These are phyloP conservation scores for Pachycephus smyrnensis DNA, from an alignment of 2,888 invertebrate species.

Conservation along the genomic window DNA sequence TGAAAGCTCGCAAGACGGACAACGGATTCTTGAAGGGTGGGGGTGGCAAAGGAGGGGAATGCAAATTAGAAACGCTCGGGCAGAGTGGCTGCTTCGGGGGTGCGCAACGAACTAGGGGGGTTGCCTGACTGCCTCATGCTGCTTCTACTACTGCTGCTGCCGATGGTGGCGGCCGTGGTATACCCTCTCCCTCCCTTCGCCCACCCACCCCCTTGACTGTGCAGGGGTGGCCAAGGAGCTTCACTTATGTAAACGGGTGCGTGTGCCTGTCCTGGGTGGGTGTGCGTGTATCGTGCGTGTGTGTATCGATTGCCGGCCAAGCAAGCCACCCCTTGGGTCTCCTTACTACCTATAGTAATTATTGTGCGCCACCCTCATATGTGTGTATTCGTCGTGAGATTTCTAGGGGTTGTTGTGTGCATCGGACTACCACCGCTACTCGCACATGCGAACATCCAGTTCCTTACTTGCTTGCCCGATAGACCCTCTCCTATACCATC, in stretches of 20 bases:
- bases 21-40: conserved; percentile 50
- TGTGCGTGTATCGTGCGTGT: conserved; percentile 52
- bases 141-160: not conserved
- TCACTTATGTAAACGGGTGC: conserved; percentile 62
- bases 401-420: conserved; percentile 37
- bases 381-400: conserved; percentile 63
- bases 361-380: conserved; percentile 58
- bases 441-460: conserved; percentile 34
- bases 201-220: conserved; percentile 16
- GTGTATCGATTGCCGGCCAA: conserved; percentile 65
- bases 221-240: conserved; percentile 59
- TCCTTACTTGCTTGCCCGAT: conserved; percentile 60
- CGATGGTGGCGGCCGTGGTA: not conserved
- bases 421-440: not conserved
- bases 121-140: conserved; percentile 7
- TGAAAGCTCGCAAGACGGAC: conserved; percentile 60
- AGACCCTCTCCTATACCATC: conserved; percentile 42
- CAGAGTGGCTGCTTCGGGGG: conserved; percentile 44
- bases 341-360: conserved; percentile 56
- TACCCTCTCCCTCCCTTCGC: not conserved
- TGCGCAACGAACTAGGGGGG: conserved; percentile 22
- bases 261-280: conserved; percentile 41
- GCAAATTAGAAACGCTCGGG: conserved; percentile 66
- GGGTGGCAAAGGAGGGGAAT: conserved; percentile 64
- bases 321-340: conserved; percentile 44